Evolutionary conservation across 2,888 invertebrate genomes (phyloP).

Genomic region (Nymphalis c-album): DNA sequence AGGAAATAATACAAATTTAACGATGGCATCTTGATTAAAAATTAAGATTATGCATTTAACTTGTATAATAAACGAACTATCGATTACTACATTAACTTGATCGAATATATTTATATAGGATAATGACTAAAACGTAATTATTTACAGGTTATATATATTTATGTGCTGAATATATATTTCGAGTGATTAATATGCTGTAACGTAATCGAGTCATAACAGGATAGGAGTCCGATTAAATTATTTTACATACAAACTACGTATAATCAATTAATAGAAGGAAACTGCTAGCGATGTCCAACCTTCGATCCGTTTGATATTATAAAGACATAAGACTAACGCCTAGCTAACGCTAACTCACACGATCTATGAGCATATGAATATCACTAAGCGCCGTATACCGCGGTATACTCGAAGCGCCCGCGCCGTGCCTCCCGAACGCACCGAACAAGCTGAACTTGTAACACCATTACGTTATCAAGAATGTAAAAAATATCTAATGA

Average conservation of each 20-base stretch:
- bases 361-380: slow-evolving; percentile 77
- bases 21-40: slow-evolving; percentile 66
- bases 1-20: slow-evolving; percentile 67
- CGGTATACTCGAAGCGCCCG: slow-evolving; percentile 56
- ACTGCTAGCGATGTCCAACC: slow-evolving; percentile 52
- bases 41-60: slow-evolving; percentile 69
- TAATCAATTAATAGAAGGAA: slow-evolving; percentile 32
- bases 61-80: slow-evolving; percentile 49
- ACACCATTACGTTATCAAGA: slow-evolving; percentile 57
- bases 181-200: slow-evolving; percentile 33
- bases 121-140: slow-evolving; percentile 63
- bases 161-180: slow-evolving; percentile 23
- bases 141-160: slow-evolving; percentile 55
- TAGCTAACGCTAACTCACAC: slow-evolving; percentile 75
- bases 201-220: slow-evolving; percentile 42
- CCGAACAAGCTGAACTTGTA: slow-evolving; percentile 61
- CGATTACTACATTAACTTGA: slow-evolving; percentile 41
- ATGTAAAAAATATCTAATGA: slow-evolving; percentile 67
- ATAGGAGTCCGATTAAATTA: slow-evolving; percentile 35
- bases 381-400: slow-evolving; percentile 75
- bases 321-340: slow-evolving; percentile 59
- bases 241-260: slow-evolving; percentile 38
- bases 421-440: slow-evolving; percentile 57
- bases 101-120: slow-evolving; percentile 49
- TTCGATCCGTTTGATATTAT: slow-evolving; percentile 50